Base-by-base conservation (phyloP, 2,888 invertebrate genomes). In the Adineta ricciae region DNA sequence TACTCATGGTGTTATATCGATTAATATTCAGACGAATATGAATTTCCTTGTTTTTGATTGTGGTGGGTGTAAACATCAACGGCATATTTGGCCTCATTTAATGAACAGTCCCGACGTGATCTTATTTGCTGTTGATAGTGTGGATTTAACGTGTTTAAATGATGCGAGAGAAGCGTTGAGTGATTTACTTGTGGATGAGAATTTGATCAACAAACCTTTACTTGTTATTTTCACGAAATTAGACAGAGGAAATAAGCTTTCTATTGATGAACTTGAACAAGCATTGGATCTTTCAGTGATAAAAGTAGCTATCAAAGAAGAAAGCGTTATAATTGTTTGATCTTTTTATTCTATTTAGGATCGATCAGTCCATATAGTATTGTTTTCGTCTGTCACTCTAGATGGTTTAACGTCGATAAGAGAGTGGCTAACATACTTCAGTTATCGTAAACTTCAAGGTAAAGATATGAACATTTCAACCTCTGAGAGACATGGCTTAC, bases 31-130 rank as follows among this genome's bases (percentile, higher is more conserved):
- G 38, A 64, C 27, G 4, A 64, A 64, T 64, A 64, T n/a, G 11
- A 36, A 73, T 73, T 73, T 73, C 36, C 73, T 73, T 73, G 8
- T 73, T n/a, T 73, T 73, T 73, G 73, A 73, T 73, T 73, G 73
- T 41, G 73, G 73, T 24, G 73, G 73, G 36, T 73, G 73, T 73
- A 73, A 73, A 41, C 73, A 73, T 73, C 73, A 73, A 41, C 73
- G 41, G 9, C 73, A 73, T 73, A 73, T 73, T 73, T 73, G 73
- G 73, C 73, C 73, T 24, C 73, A 73, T 73, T 73, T 73, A 73
- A 19, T 73, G 5, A 73, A 73, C 38, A 36, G 38, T 41, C 1
- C 73, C 11, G 73, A 73, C 38, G 21, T 73, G 3, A 73, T 73
- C n/a, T 24, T 73, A 41, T 73, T 73, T 41, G 38, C 73, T 38